A percentile compares a stretch with the other conserved stretches of the same genome.
phyloP scores from a whole-genome alignment of 2,113 vertebrate species.

The Calyptomena viridis region DNA sequence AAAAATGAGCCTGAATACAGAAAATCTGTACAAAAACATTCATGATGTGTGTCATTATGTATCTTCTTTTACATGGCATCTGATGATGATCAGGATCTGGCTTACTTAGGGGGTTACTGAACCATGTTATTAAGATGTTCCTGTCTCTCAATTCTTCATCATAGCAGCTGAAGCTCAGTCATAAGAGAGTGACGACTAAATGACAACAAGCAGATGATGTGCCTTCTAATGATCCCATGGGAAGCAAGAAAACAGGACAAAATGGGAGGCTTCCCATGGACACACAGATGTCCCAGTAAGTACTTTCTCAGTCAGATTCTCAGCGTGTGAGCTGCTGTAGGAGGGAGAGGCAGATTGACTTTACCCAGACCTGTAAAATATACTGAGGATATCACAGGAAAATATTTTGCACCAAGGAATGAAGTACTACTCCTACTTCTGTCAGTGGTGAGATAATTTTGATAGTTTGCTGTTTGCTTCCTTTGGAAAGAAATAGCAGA shows the following conservation, averaged over 20 bases:
- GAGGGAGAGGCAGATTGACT: background rate
- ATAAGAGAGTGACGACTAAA: background rate
- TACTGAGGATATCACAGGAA: background rate
- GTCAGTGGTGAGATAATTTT: background rate
- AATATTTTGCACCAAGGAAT: background rate
- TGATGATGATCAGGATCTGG: background rate
- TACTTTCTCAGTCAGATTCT: background rate
- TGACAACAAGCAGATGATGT: background rate
- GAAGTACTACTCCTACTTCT: background rate
- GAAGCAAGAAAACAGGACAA: background rate
- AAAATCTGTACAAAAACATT: background rate
- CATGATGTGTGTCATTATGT: background rate
- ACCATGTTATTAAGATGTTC: background rate
- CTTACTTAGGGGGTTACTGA: background rate
- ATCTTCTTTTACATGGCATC: background rate
- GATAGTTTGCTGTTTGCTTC: background rate
- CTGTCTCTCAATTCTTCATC: background rate
- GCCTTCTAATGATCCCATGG: background rate
- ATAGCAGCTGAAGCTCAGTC: background rate
- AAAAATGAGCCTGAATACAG: background rate
- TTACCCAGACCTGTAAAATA: background rate
- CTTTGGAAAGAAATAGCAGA: background rate
- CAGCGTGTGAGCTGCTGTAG: fast-evolving
- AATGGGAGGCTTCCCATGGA: background rate
- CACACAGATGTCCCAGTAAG: background rate